Conservation (phyloP, 2,888 invertebrate genomes). For the Aricia artaxerxes region DNA sequence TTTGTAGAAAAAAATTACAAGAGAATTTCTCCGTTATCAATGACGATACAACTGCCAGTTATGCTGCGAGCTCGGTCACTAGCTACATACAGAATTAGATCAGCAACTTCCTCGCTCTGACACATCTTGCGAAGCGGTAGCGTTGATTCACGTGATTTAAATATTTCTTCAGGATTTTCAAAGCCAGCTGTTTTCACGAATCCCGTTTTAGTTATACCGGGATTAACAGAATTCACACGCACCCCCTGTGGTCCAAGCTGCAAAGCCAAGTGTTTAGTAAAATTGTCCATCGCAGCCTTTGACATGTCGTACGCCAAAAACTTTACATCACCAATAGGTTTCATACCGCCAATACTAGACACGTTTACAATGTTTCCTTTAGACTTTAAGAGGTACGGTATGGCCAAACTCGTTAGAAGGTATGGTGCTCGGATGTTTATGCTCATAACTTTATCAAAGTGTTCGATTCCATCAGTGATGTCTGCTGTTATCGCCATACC, state of each 20-base stretch:
- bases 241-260: constrained; percentile 89
- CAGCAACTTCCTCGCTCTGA: constrained; percentile 92
- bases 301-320: constrained; percentile 94
- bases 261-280: constrained; percentile 93
- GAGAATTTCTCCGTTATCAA: constrained; percentile 72
- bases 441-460: constrained; percentile 91
- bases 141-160: constrained; percentile 81
- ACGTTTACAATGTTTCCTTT: constrained; percentile 95
- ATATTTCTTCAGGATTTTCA: constrained; percentile 80
- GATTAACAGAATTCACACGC: constrained; percentile 94
- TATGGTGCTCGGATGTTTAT: constrained; percentile 90
- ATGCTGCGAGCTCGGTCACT: constrained; percentile 92
- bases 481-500: constrained; percentile 87
- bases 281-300: constrained; percentile 95
- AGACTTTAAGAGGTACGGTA: constrained; percentile 88
- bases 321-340: constrained; percentile 81
- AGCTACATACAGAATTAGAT: constrained; percentile 93
- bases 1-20: constrained; percentile 41
- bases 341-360: constrained; percentile 92
- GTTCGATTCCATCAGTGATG: constrained; percentile 90
- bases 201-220: constrained; percentile 90
- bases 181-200: constrained; percentile 83
- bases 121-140: constrained; percentile 94
- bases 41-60: constrained; percentile 86
- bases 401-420: constrained; percentile 88